Conservation (phyloP, 2,797 vertebrate species). For the Scomberomorus guttatus region DNA sequence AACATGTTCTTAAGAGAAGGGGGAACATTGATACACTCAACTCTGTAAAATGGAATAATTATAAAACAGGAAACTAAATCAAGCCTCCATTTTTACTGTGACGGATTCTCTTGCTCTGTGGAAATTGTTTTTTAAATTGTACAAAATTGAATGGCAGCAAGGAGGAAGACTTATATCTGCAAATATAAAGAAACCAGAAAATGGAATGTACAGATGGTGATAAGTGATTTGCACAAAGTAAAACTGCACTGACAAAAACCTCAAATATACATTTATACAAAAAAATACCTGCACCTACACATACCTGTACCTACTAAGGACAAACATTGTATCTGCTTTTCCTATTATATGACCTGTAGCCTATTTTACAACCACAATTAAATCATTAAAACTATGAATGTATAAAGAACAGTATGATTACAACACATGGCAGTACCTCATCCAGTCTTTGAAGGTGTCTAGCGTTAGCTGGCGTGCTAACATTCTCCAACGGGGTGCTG, state of each 20-base stretch:
- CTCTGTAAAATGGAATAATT: constrained; percentile 10
- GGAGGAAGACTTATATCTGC: neutral
- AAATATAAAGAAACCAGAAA: neutral
- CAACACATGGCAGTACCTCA: constrained; percentile 84
- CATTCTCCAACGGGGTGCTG: constrained; percentile 87
- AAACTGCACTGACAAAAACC: neutral
- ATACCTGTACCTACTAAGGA: too few species aligned
- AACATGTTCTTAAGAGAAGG: neutral
- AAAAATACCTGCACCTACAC: neutral
- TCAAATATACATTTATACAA: neutral
- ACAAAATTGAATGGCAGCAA: neutral
- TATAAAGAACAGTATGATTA: neutral
- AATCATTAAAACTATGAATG: neutral
- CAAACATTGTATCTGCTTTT: too few species aligned
- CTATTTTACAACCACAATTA: neutral
- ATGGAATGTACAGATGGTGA: neutral
- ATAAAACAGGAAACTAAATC: constrained; percentile 28
- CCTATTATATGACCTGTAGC: neutral
- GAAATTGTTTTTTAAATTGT: constrained; percentile 22
- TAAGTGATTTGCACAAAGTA: neutral
- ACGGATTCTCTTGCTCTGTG: constrained; percentile 14
- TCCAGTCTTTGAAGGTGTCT: constrained; percentile 91
- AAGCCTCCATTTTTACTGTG: constrained; percentile 3
- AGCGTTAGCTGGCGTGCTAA: constrained; percentile 91
- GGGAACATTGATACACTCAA: neutral